A percentile compares a stretch with the other conserved stretches of the same genome.
phyloP scores from a whole-genome alignment of 1,140 invertebrate species.

The Drosophila yakuba region DNA sequence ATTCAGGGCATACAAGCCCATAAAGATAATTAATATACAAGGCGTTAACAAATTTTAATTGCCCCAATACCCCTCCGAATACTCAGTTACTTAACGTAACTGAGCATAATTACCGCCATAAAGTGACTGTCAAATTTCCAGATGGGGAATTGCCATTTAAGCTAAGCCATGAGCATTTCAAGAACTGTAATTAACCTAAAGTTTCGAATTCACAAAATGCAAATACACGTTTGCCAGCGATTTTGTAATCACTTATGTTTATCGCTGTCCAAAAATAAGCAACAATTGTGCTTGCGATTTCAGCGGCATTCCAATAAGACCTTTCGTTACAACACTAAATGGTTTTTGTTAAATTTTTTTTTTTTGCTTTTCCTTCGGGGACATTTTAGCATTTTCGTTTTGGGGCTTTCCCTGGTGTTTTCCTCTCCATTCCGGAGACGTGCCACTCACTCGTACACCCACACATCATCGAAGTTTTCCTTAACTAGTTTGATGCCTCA shows the following conservation, averaged over 20 bases:
- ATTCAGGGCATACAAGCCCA: background rate
- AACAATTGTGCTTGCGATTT: too few species aligned
- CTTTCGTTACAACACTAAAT: too few species aligned
- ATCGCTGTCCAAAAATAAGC: too few species aligned
- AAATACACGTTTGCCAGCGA: too few species aligned
- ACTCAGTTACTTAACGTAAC: conserved; percentile 9
- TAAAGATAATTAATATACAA: conserved; percentile 20
- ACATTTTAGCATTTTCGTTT: background rate
- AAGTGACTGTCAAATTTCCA: conserved; percentile 1
- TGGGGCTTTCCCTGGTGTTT: background rate
- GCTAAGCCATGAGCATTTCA: too few species aligned
- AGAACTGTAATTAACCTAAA: too few species aligned
- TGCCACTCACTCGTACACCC: background rate
- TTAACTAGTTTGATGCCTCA: conserved; percentile 42
- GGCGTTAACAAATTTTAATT: conserved; percentile 16
- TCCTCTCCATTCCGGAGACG: background rate
- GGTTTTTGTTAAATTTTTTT: too few species aligned
- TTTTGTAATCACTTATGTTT: too few species aligned
- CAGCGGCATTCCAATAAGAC: too few species aligned
- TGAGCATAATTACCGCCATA: background rate
- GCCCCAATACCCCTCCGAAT: conserved; percentile 1
- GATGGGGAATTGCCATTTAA: background rate
- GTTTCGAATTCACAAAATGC: too few species aligned
- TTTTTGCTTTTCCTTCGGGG: background rate
- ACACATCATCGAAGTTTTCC: conserved; percentile 19